Base-by-base conservation (phyloP, 2,797 vertebrate species). In the Valencia hispanica region DNA sequence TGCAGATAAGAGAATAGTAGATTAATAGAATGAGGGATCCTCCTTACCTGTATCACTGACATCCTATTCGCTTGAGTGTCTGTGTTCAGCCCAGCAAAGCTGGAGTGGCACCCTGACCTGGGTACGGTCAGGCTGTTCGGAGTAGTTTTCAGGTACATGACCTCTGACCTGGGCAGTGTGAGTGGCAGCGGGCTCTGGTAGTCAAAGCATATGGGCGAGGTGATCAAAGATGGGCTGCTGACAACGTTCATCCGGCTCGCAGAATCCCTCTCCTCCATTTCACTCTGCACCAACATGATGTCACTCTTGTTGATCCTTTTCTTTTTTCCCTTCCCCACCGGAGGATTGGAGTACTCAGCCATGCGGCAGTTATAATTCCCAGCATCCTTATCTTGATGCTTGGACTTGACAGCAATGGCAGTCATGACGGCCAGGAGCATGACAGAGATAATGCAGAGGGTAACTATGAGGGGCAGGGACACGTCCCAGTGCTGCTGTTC, bases 41-140 rank as follows among this genome's bases (percentile, higher is more conserved):
- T 91, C 93, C 97, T 95, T 98, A 99, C 98, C 98, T 99, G 98
- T 95, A 99, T 99, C 96, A 99, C 97, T 92, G 98, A 99, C 98
- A 99, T 99, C 96, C 98, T 97, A 93, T 97, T 98, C 86, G 96
- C 95, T 70, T 97, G 96, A 91, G 97, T 96, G 94, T 99, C 98
- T 53, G 96, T 96, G 91, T 96, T 94, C 86, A 97, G 97, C 92
- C 98, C 97, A 12, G 97, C 97, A 93, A 99, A 99, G 95, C 98
- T 99, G 95, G 97, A 97, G 95, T 99, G 98, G 95, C 98, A 98
- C 84, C 97, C 97, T n/a, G 94, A 97, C 95, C 99, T 96, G 79
- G 98, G 98, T 88, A 99, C 98, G 81, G 97, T 97, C 95, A 99
- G 95, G 95, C 97, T 99, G 97, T 97, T 99, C 90, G 98, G 96